Percentiles rank a stretch among this genome's conserved stretches.
These are phyloP conservation scores for Zaprionus ghesquierei DNA, from an alignment of 1,140 invertebrate species.

Conservation along the genomic window DNA sequence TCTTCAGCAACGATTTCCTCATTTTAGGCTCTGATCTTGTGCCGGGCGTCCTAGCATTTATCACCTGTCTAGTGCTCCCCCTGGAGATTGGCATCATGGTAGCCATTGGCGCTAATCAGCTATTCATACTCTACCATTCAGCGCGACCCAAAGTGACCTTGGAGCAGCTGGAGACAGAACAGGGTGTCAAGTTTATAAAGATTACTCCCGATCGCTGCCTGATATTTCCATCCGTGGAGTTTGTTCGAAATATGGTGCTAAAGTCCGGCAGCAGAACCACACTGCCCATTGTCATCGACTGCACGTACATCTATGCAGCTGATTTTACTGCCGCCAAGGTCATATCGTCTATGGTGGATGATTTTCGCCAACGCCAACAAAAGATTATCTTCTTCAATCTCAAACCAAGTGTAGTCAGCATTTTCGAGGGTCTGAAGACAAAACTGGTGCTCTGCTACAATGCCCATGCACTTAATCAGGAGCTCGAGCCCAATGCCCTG, in stretches of 20 bases:
- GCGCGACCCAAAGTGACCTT: slow-evolving; percentile 93
- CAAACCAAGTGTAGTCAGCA: slow-evolving; percentile 90
- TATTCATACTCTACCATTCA: slow-evolving; percentile 94
- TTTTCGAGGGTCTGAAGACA: slow-evolving; percentile 89
- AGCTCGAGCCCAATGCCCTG: slow-evolving; percentile 83
- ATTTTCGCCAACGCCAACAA: slow-evolving; percentile 88
- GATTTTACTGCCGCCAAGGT: slow-evolving; percentile 92
- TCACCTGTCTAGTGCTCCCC: slow-evolving; percentile 91
- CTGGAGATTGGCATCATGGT: slow-evolving; percentile 95
- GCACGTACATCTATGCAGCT: slow-evolving; percentile 91
- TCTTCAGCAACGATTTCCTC: not conserved
- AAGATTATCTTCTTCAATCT: slow-evolving; percentile 91
- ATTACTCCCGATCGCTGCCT: slow-evolving; percentile 92
- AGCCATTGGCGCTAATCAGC: slow-evolving; percentile 92
- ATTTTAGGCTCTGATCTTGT: slow-evolving; percentile 91
- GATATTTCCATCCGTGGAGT: slow-evolving; percentile 94
- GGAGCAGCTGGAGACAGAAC: slow-evolving; percentile 87
- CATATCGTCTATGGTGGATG: slow-evolving; percentile 87
- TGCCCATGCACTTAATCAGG: slow-evolving; percentile 87
- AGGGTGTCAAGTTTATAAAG: slow-evolving; percentile 89
- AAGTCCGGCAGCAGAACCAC: slow-evolving; percentile 88
- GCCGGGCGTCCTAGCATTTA: slow-evolving; percentile 92
- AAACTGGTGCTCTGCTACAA: slow-evolving; percentile 90
- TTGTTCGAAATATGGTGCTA: slow-evolving; percentile 90
- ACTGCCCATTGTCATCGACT: slow-evolving; percentile 92